These are phyloP conservation scores for Piaya cayana DNA, from an alignment of 2,113 vertebrate genomes.

Conservation along the genomic window DNA sequence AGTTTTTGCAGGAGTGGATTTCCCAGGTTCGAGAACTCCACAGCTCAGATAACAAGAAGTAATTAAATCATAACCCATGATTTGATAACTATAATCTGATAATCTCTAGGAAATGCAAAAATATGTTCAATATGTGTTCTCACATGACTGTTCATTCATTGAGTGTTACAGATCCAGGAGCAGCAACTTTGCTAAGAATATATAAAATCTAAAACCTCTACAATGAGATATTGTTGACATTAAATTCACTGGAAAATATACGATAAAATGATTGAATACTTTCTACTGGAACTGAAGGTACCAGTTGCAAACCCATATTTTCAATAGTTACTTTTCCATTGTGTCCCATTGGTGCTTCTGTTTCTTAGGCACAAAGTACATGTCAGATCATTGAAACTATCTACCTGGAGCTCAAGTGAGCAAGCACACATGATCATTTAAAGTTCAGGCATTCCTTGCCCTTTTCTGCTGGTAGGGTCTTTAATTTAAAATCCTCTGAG, in stretches of 20 bases:
- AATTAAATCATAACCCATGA: slow-evolving; percentile 27
- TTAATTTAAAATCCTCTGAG: neutral
- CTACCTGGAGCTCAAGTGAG: neutral
- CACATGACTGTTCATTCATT: neutral
- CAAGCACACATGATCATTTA: neutral
- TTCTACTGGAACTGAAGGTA: neutral
- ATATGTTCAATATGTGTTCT: neutral
- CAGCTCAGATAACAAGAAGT: slow-evolving; percentile 6
- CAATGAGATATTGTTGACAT: neutral
- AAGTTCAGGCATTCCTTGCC: neutral
- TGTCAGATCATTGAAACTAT: neutral
- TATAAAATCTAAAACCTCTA: neutral
- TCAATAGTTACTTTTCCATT: neutral
- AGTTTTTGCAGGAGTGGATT: neutral
- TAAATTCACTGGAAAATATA: slow-evolving; percentile 33
- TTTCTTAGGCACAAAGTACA: neutral
- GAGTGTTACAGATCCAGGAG: neutral
- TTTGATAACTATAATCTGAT: slow-evolving; percentile 31
- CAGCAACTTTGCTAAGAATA: neutral
- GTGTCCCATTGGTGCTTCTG: accelerated
- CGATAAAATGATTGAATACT: neutral
- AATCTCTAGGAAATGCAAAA: slow-evolving; percentile 44
- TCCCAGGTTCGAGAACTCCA: neutral
- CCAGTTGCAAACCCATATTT: neutral
- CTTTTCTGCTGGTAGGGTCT: neutral